Conservation (phyloP, 2,113 vertebrate species). For the Apteryx owenii region DNA sequence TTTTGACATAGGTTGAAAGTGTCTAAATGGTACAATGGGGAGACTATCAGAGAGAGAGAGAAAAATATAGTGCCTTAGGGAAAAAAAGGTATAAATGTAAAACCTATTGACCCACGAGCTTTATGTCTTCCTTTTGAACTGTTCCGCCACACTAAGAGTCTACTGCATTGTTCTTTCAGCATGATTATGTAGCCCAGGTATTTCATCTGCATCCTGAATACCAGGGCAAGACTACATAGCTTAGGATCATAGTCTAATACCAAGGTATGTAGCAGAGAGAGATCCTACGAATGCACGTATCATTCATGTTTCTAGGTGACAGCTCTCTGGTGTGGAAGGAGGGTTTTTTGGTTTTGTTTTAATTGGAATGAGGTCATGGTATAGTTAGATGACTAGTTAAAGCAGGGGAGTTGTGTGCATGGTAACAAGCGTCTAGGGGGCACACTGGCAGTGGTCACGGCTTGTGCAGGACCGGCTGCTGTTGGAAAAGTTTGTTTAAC, state of each 20-base stretch:
- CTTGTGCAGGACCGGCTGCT: fast-evolving
- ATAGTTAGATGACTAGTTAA: background rate
- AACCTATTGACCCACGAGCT: background rate
- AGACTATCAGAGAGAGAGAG: background rate
- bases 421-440: background rate
- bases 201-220: background rate
- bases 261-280: background rate
- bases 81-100: background rate
- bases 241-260: background rate
- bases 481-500: background rate
- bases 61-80: background rate
- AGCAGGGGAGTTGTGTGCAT: background rate
- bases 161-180: background rate
- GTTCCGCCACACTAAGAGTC: background rate
- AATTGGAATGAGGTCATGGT: background rate
- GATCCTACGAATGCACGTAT: fast-evolving
- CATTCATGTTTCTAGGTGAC: fast-evolving
- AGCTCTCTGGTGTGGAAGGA: background rate
- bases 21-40: background rate
- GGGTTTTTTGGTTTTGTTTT: background rate
- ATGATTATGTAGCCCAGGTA: fast-evolving
- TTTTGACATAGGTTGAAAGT: background rate
- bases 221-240: background rate
- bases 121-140: background rate
- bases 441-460: background rate